phyloP scores from a whole-genome alignment of 2,797 vertebrate species.

The Distichodus sexfasciatus region DNA sequence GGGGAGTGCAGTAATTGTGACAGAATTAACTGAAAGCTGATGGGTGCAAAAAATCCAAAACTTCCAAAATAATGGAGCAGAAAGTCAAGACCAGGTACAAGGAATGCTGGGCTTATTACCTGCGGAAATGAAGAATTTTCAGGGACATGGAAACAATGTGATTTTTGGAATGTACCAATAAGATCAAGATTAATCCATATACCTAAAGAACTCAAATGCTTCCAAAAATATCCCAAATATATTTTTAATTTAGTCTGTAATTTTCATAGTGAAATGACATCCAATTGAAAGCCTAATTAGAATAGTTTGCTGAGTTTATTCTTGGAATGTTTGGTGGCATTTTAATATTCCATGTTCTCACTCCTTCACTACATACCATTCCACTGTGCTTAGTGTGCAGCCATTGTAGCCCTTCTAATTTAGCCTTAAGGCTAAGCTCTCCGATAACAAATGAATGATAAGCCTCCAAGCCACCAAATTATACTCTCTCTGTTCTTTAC shows the following conservation, averaged over 20 bases:
- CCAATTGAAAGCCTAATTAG: conserved; percentile 25
- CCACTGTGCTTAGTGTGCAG: conserved; percentile 51
- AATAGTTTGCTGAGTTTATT: conserved; percentile 19
- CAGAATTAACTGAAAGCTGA: too few relatives aligned
- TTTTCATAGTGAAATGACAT: not conserved
- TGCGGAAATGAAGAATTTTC: too few relatives aligned
- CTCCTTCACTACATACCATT: conserved; percentile 30
- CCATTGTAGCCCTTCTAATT: conserved; percentile 74
- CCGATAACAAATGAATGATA: conserved; percentile 78
- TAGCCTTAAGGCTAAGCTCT: conserved; percentile 71
- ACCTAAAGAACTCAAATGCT: too few relatives aligned
- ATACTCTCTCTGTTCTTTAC: conserved; percentile 47
- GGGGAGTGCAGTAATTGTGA: too few relatives aligned
- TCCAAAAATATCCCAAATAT: not conserved
- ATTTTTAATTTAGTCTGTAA: not conserved
- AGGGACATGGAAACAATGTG: too few relatives aligned
- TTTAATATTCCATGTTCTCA: conserved; percentile 35
- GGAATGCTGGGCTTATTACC: too few relatives aligned
- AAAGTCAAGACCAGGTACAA: too few relatives aligned
- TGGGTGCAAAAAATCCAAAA: too few relatives aligned
- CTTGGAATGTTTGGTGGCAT: not conserved
- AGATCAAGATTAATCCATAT: too few relatives aligned
- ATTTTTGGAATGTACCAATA: too few relatives aligned
- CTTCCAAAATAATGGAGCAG: too few relatives aligned
- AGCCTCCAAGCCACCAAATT: conserved; percentile 67